Percentiles rank a stretch among this genome's conserved stretches.
Conservation (phyloP, 2,113 vertebrate species). For the Parus major region DNA sequence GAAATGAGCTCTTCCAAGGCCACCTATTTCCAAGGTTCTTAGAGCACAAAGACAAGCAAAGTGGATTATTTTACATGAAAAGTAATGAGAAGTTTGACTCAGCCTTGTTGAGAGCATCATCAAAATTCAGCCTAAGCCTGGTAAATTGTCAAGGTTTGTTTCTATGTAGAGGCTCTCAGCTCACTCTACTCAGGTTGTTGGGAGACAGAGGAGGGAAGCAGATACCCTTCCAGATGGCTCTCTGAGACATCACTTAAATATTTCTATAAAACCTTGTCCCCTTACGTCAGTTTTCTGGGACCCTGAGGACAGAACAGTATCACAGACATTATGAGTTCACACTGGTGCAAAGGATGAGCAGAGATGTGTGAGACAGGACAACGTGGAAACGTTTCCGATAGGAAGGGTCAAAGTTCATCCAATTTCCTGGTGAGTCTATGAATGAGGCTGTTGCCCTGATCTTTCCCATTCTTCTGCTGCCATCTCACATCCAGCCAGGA, state of each 20-base stretch:
- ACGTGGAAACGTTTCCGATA: neutral
- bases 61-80: neutral
- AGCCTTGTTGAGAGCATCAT: neutral
- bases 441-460: neutral
- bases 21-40: neutral
- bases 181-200: neutral
- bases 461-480: neutral
- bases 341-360: neutral
- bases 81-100: neutral
- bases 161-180: neutral
- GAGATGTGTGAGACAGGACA: neutral
- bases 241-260: neutral
- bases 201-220: neutral
- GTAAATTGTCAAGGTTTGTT: neutral
- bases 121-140: neutral
- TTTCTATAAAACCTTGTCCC: neutral
- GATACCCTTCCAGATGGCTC: neutral
- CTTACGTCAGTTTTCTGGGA: neutral
- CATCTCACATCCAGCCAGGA: neutral
- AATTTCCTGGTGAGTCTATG: neutral
- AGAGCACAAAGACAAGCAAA: neutral
- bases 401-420: neutral
- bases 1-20: neutral
- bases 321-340: neutral
- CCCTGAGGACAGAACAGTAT: neutral